phyloP scores from a whole-genome alignment of 2,113 vertebrate genomes.

The Heloderma charlesbogerti region DNA sequence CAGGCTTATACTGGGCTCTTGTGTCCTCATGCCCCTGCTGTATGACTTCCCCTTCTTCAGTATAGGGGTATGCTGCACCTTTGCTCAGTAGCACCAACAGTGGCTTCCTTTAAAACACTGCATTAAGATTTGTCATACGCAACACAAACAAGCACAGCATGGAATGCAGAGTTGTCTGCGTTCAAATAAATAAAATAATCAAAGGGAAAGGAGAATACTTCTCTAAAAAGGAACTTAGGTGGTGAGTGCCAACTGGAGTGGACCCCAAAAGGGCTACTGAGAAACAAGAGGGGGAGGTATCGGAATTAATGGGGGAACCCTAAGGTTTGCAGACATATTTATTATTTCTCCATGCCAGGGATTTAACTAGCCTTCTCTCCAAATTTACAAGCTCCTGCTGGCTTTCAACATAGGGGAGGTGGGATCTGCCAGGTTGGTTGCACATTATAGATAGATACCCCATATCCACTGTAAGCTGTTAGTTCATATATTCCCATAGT shows the following conservation, averaged over 20 bases:
- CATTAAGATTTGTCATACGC: not conserved
- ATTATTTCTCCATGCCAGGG: not conserved
- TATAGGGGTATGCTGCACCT: not conserved
- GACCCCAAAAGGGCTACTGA: no score
- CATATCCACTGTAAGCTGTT: not conserved
- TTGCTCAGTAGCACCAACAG: not conserved
- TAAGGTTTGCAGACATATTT: no score
- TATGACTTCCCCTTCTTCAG: not conserved
- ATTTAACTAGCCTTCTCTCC: not conserved
- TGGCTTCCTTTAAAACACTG: not conserved
- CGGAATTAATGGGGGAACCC: no score
- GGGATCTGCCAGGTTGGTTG: not conserved
- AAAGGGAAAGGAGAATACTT: not conserved
- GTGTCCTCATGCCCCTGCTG: not conserved
- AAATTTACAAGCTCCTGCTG: not conserved
- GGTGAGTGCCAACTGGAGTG: no score
- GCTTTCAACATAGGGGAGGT: not conserved
- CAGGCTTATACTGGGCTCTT: not conserved
- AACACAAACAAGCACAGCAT: not conserved
- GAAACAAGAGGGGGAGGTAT: no score
- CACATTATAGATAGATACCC: not conserved
- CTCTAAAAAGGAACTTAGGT: no score
- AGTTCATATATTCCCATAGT: not conserved
- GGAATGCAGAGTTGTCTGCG: not conserved
- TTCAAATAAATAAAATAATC: not conserved